Conservation (phyloP, 2,113 vertebrate species). For the Pogona vitticeps region DNA sequence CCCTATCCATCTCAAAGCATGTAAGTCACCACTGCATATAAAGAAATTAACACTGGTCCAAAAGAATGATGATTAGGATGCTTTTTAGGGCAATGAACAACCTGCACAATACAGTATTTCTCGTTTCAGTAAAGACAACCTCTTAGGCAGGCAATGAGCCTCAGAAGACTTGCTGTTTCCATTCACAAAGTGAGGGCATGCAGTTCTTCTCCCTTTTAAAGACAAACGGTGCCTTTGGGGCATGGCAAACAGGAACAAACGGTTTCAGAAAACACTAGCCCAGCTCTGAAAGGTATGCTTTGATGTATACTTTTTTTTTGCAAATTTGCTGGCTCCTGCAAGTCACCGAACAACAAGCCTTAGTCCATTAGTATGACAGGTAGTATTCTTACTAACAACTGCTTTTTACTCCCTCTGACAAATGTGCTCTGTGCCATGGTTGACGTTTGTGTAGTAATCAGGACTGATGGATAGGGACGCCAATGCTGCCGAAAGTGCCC, state of each 20-base stretch:
- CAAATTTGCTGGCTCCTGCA: constrained; percentile 58
- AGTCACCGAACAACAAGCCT: constrained; percentile 63
- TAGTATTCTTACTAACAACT: constrained; percentile 82
- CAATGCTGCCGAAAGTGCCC: constrained; percentile 80
- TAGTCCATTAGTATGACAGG: constrained; percentile 82
- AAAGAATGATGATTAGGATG: not conserved
- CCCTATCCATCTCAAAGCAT: no score
- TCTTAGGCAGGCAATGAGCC: not conserved
- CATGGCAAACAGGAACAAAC: constrained; percentile 31
- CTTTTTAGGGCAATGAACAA: not conserved
- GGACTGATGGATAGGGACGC: constrained; percentile 88
- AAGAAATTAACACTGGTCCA: not conserved
- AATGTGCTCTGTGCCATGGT: constrained; percentile 79
- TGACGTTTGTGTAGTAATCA: constrained; percentile 88
- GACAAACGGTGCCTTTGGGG: not conserved
- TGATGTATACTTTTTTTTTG: constrained; percentile 58
- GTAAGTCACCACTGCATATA: not conserved
- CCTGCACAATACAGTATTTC: not conserved
- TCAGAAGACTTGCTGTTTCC: not conserved
- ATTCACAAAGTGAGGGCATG: not conserved
- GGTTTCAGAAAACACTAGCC: constrained; percentile 53
- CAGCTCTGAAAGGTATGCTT: constrained; percentile 50
- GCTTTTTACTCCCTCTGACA: constrained; percentile 86
- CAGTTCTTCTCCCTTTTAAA: constrained; percentile 28
- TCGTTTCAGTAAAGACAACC: not conserved